Evolutionary conservation across 2,113 vertebrate genomes (phyloP).

Genomic region (Vireo altiloquus): DNA sequence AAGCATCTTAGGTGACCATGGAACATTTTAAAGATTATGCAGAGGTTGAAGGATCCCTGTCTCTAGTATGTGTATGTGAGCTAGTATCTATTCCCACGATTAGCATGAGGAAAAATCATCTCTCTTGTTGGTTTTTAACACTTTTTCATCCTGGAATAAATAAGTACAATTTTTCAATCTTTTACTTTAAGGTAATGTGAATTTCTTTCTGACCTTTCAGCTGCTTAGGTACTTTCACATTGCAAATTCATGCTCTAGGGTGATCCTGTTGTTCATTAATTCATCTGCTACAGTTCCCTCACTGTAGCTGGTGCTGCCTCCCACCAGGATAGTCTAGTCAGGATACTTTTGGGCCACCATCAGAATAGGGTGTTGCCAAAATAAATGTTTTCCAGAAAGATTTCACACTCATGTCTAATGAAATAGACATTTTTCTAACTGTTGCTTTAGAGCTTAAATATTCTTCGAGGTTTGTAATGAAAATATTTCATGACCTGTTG

Average conservation of each 20-base stretch:
- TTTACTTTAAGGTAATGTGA: neutral
- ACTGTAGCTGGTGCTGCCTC: conserved; percentile 9
- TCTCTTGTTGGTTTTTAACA: neutral
- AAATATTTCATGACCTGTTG: conserved; percentile 83
- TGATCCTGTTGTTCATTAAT: conserved; percentile 1
- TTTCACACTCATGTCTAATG: conserved; percentile 73
- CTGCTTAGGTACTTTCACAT: neutral
- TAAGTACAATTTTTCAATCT: neutral
- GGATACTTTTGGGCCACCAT: conserved; percentile 68
- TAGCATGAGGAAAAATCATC: neutral
- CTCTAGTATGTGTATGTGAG: neutral
- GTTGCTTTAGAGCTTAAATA: conserved; percentile 72
- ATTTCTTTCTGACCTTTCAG: neutral
- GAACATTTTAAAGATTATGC: neutral
- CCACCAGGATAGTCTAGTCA: conserved; percentile 65
- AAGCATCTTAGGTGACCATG: neutral
- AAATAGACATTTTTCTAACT: conserved; percentile 73
- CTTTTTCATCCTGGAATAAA: neutral
- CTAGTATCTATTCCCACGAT: neutral
- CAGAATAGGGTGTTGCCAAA: conserved; percentile 72
- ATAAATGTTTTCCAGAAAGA: conserved; percentile 78
- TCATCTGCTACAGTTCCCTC: conserved; percentile 44
- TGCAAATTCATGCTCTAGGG: neutral
- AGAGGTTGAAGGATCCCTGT: neutral
- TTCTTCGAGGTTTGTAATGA: conserved; percentile 76